These are phyloP conservation scores for Oscheius sp. DNA, from an alignment of 2,888 invertebrate genomes.

Conservation along the genomic window DNA sequence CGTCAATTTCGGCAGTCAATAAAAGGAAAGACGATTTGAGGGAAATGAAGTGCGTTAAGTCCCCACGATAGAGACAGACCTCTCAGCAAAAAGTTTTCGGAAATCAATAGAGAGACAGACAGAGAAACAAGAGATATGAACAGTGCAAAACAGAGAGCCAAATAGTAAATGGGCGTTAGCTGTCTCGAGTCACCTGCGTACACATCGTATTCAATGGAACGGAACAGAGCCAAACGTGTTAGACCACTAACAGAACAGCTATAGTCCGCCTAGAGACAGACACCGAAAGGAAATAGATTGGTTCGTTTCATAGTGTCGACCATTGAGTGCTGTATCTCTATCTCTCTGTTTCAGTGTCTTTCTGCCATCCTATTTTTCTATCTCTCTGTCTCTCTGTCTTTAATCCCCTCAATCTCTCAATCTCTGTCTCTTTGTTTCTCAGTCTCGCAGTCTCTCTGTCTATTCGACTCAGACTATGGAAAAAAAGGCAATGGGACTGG, in stretches of 20 bases:
- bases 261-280: background rate
- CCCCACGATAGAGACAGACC: background rate
- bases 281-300: background rate
- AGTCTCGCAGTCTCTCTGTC: too few relatives aligned
- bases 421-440: too few relatives aligned
- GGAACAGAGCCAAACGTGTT: background rate
- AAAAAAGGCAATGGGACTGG: too few relatives aligned
- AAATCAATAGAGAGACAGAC: background rate
- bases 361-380: too few relatives aligned
- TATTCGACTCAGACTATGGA: too few relatives aligned
- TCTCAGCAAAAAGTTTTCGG: too few relatives aligned
- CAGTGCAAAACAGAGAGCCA: background rate
- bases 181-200: slow-evolving; percentile 10
- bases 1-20: too few relatives aligned
- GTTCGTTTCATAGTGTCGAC: background rate
- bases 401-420: too few relatives aligned
- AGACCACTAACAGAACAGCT: background rate
- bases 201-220: slow-evolving; percentile 9
- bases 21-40: background rate
- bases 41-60: background rate
- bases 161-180: background rate
- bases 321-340: too few relatives aligned
- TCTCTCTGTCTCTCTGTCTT: too few relatives aligned
- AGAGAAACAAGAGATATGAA: background rate
- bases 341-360: too few relatives aligned